Evolutionary conservation across 2,888 invertebrate species (phyloP).

Genomic region (Cabera pusaria): DNA sequence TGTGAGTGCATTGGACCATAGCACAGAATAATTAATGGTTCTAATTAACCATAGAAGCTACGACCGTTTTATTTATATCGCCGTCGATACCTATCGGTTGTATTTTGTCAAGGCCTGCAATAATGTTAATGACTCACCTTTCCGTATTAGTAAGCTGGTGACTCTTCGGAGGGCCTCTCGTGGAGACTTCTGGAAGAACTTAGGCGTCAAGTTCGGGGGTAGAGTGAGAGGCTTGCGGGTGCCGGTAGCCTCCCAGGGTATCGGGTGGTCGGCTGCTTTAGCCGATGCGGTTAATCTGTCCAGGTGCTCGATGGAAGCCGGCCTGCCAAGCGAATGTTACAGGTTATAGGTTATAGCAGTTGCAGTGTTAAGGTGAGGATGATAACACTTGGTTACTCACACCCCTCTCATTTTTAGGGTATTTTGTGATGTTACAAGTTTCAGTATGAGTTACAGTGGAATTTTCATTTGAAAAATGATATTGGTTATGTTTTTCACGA

Average conservation of each 20-base stretch:
- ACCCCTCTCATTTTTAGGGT: too few species aligned
- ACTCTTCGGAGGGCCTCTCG: conserved; percentile 93
- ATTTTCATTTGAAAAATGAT: too few species aligned
- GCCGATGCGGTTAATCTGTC: conserved; percentile 86
- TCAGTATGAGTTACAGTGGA: too few species aligned
- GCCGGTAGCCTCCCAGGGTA: conserved; percentile 76
- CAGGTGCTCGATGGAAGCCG: conserved; percentile 93
- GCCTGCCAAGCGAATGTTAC: conserved; percentile 70
- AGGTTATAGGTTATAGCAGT: conserved; percentile 28
- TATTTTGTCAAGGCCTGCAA: too few species aligned
- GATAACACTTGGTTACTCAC: too few species aligned
- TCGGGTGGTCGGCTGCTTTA: conserved; percentile 77
- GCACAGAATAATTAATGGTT: too few species aligned
- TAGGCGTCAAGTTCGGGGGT: conserved; percentile 94
- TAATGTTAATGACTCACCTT: conserved; percentile 82
- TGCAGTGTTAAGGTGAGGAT: conserved; percentile 3
- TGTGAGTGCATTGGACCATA: too few species aligned
- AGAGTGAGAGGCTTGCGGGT: conserved; percentile 92
- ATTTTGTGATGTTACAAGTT: too few species aligned
- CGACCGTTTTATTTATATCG: too few species aligned
- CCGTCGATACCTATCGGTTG: too few species aligned
- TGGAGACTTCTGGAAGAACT: conserved; percentile 94
- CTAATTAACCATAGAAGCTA: too few species aligned
- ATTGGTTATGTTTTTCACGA: too few species aligned
- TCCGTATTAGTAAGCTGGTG: conserved; percentile 93